These are phyloP conservation scores for Paratrypauchen microcephalus DNA, from an alignment of 2,797 vertebrate species.

Conservation along the genomic window DNA sequence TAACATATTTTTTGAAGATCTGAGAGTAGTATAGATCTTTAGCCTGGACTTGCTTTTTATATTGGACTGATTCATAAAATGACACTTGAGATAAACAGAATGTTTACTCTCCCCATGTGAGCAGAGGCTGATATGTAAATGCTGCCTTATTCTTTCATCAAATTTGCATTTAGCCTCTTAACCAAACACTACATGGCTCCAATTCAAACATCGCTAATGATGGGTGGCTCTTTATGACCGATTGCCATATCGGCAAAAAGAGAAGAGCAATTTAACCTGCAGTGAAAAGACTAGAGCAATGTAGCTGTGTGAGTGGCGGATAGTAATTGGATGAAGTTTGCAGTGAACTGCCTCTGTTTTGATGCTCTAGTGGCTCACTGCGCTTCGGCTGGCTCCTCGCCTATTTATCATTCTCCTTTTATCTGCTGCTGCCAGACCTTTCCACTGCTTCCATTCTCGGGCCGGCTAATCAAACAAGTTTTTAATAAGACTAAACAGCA, in stretches of 20 bases:
- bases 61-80: conserved; percentile 99
- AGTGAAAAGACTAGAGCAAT: conserved; percentile 86
- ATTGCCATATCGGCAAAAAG: conserved; percentile 89
- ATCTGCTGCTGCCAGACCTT: conserved; percentile 90
- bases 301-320: conserved; percentile 84
- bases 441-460: conserved; percentile 79
- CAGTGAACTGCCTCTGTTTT: conserved; percentile 84
- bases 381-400: conserved; percentile 76
- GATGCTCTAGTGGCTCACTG: conserved; percentile 88
- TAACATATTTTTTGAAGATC: conserved; percentile 62
- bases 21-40: conserved; percentile 89
- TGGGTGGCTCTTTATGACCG: conserved; percentile 97
- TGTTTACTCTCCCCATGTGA: conserved; percentile 99
- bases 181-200: conserved; percentile 98
- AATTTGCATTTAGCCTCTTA: conserved; percentile 99
- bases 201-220: conserved; percentile 99
- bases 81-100: conserved; percentile 99
- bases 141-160: conserved; percentile 98
- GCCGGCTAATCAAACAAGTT: conserved; percentile 86
- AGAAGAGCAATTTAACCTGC: conserved; percentile 93
- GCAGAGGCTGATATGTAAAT: conserved; percentile 99
- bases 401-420: conserved; percentile 85
- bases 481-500: conserved; percentile 86
- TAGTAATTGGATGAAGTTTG: conserved; percentile 96
- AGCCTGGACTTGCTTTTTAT: conserved; percentile 91